phyloP scores from a whole-genome alignment of 2,888 invertebrate species.

The Pseudanteris insignis region DNA sequence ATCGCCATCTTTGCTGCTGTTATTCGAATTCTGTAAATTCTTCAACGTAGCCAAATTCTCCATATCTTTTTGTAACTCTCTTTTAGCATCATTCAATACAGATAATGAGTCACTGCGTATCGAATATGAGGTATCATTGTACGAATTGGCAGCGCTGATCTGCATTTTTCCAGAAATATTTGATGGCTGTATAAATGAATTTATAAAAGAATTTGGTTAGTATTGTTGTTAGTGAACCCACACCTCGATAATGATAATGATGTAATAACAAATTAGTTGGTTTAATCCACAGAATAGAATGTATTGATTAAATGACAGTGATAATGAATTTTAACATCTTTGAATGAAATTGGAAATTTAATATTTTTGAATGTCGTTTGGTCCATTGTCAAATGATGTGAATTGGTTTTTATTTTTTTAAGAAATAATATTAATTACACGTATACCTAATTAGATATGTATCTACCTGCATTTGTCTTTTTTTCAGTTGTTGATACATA shows the following conservation, averaged over 20 bases:
- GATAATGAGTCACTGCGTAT: constrained; percentile 72
- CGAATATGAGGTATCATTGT: constrained; percentile 68
- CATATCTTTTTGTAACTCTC: constrained; percentile 78
- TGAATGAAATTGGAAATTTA: too few species aligned
- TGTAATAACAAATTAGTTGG: too few species aligned
- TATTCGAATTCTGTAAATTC: constrained; percentile 55
- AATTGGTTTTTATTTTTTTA: too few species aligned
- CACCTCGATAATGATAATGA: too few species aligned
- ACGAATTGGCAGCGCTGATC: constrained; percentile 59
- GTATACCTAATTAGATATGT: too few species aligned
- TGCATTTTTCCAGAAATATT: constrained; percentile 37
- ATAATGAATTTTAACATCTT: too few species aligned
- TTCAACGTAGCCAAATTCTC: constrained; percentile 68
- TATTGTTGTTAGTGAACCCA: constrained; percentile 12
- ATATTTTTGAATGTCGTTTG: too few species aligned
- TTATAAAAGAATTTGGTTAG: constrained; percentile 1
- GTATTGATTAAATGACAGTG: too few species aligned
- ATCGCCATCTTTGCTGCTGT: constrained; percentile 68
- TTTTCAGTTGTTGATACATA: constrained; percentile 77
- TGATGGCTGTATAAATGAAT: constrained; percentile 15
- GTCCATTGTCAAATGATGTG: too few species aligned
- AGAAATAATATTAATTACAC: too few species aligned
- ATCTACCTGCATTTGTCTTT: constrained; percentile 61
- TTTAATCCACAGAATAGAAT: too few species aligned
- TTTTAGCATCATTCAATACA: constrained; percentile 81